Percentiles rank a stretch among this genome's conserved stretches.
Evolutionary conservation across 2,888 invertebrate genomes (phyloP).

Genomic region (Malthinus seriepunctatus): DNA sequence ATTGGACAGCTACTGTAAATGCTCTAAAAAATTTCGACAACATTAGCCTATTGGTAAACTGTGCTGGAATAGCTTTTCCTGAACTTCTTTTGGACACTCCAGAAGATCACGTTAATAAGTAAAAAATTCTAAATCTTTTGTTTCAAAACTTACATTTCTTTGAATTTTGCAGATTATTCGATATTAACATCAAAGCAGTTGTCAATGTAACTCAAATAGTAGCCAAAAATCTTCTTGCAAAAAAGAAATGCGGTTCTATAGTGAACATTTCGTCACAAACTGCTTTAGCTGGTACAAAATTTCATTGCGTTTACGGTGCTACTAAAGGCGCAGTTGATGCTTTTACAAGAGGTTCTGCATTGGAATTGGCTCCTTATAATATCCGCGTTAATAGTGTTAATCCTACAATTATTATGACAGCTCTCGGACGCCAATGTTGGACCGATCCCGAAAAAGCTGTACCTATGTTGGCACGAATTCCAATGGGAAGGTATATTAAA

Average conservation of each 20-base stretch:
- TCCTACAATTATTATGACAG: slow-evolving; percentile 93
- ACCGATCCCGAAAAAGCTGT: slow-evolving; percentile 73
- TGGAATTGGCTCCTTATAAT: slow-evolving; percentile 80
- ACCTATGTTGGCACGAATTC: slow-evolving; percentile 78
- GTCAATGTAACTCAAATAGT: slow-evolving; percentile 86
- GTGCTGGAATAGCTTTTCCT: slow-evolving; percentile 77
- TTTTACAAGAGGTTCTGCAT: slow-evolving; percentile 79
- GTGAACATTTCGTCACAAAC: slow-evolving; percentile 93
- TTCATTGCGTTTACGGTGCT: slow-evolving; percentile 82
- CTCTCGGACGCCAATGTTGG: slow-evolving; percentile 87
- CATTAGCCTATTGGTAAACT: slow-evolving; percentile 86
- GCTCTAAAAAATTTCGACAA: slow-evolving; percentile 63
- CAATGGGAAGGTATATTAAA: slow-evolving; percentile 69
- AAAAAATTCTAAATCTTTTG: slow-evolving; percentile 42
- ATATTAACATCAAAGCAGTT: slow-evolving; percentile 82
- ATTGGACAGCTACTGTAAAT: slow-evolving; percentile 75
- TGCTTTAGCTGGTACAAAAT: slow-evolving; percentile 70
- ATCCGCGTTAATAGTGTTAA: slow-evolving; percentile 92
- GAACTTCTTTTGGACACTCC: slow-evolving; percentile 72
- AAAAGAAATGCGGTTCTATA: slow-evolving; percentile 75
- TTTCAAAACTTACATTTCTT: not conserved
- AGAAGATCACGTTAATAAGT: slow-evolving; percentile 74
- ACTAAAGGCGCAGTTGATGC: slow-evolving; percentile 90
- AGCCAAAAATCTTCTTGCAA: slow-evolving; percentile 70
- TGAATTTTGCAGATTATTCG: slow-evolving; percentile 62